Base-by-base conservation (phyloP, 2,113 vertebrate genomes). In the Centropus unirufus region DNA sequence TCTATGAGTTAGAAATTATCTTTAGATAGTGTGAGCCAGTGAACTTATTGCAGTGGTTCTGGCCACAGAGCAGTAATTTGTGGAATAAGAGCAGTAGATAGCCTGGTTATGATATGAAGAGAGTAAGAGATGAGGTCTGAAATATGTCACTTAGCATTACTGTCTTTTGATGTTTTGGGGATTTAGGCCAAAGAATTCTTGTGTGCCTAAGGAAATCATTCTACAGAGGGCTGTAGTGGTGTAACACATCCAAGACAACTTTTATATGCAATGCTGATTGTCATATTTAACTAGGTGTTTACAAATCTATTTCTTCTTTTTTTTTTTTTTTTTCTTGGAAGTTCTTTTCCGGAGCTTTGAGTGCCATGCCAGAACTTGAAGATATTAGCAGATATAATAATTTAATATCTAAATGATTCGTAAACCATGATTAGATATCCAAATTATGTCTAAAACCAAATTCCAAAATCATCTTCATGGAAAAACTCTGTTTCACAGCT, bases 231-330 rank as follows among this genome's bases (percentile, higher is more conserved):
- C 54, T 81, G 6, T 27, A 83, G 21, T 30, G 57, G 32, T 11
- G 11, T 73, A 70, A 83, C 8, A 20, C 34, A 30, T 61, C 14
- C 64, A 23, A 52, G 4, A 61, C 40, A 77, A 22, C 13, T 9
- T 61, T 42, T 47, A 52, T 2, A 42, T 27, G 23, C 12, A 61
- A 54, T 39, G 39, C 20, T 75, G 63, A 12, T 46, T 92, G 63
- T 85, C 77, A 57, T 32, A 54, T 36, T 90, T 90, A 83, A 78
- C 87, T 93, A 87, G 29, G 12, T 61, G 47, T 74, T 96, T 81
- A 72, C 84, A 93, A 74, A 74, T 49, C 27, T 29, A n/a, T n/a
- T n/a, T n/a, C n/a, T n/a, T n/a, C n/a, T n/a, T n/a, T n/a, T n/a
- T 6, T 63, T 94, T 83, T 15, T 27, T 68, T 9, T 59, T 90